A percentile compares a stretch with the other conserved stretches of the same genome.
Evolutionary conservation across 2,113 vertebrate genomes (phyloP).

Genomic region (Aegithalos caudatus): DNA sequence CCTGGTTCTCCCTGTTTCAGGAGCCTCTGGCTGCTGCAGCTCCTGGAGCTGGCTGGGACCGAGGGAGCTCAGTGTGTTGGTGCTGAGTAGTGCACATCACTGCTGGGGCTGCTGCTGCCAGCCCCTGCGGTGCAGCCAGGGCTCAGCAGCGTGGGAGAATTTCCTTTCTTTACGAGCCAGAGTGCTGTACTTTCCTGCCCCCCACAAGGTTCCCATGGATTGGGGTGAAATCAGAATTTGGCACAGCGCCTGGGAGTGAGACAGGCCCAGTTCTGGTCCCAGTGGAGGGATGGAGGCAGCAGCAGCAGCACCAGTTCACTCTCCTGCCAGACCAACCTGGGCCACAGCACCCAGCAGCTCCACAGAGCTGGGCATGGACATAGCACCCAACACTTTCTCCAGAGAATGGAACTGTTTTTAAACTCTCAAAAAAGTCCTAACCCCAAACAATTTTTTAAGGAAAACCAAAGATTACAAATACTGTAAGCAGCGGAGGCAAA

Average conservation of each 20-base stretch:
- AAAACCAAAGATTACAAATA: not conserved
- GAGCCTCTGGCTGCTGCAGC: not conserved
- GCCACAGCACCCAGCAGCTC: not conserved
- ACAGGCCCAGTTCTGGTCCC: rapidly evolving
- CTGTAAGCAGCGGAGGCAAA: slow-evolving; percentile 25
- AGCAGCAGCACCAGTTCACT: rapidly evolving
- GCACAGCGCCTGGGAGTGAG: rapidly evolving
- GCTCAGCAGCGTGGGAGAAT: not conserved
- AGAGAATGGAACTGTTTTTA: not conserved
- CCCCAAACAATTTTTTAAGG: not conserved
- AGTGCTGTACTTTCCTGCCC: not conserved
- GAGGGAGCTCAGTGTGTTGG: rapidly evolving
- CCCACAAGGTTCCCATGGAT: not conserved
- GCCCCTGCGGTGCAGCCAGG: not conserved
- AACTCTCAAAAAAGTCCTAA: not conserved
- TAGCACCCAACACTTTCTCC: rapidly evolving
- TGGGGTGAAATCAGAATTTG: not conserved
- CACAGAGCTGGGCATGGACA: not conserved
- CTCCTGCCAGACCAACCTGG: not conserved
- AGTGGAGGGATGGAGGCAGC: not conserved
- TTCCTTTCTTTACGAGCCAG: not conserved
- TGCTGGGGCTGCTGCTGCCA: not conserved
- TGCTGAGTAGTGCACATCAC: not conserved
- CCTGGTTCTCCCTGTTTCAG: not conserved
- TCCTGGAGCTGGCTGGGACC: not conserved